Conservation (phyloP, 1,140 invertebrate species). For the Aphis craccivora region DNA sequence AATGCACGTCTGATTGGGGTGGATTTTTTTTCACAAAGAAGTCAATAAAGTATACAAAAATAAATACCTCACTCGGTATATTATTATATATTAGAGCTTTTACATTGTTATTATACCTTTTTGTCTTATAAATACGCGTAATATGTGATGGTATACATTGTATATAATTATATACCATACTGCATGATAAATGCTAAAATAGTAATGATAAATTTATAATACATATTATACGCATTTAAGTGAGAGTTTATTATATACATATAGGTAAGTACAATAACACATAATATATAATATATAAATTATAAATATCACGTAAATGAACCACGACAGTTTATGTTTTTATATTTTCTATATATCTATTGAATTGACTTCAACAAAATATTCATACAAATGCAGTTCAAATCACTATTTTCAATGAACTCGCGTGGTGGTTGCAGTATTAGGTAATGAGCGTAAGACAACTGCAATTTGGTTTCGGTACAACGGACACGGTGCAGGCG, state of each 20-base stretch:
- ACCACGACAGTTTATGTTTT: no score
- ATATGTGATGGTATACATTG: background rate
- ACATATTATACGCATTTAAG: background rate
- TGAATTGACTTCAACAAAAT: background rate
- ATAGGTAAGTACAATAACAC: no score
- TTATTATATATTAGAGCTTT: no score
- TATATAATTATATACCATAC: background rate
- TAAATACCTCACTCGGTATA: background rate
- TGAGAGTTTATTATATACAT: background rate
- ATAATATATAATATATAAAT: no score
- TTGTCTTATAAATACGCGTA: background rate
- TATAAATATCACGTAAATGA: no score
- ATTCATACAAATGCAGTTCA: background rate
- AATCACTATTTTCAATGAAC: background rate
- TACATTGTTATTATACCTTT: background rate
- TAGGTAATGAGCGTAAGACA: background rate
- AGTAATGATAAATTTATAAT: background rate
- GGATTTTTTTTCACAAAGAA: background rate
- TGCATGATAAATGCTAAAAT: background rate
- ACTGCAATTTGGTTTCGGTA: no score
- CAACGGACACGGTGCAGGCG: background rate
- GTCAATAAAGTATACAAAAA: background rate
- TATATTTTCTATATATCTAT: background rate
- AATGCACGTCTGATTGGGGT: background rate
- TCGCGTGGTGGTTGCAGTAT: background rate